These are phyloP conservation scores for Heliangelus exortis DNA, from an alignment of 2,797 vertebrate genomes.

Conservation along the genomic window DNA sequence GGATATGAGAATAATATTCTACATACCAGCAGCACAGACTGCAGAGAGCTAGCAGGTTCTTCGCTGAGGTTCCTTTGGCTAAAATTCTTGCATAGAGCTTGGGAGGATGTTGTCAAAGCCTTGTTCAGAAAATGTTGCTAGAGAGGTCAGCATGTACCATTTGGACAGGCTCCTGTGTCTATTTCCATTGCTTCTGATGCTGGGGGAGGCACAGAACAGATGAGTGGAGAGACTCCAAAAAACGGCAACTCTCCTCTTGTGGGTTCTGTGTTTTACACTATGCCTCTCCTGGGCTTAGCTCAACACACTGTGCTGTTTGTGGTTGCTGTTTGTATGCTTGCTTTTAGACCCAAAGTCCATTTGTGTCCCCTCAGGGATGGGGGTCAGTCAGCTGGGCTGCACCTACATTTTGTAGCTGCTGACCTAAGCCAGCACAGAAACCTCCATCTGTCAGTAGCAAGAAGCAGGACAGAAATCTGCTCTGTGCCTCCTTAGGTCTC, in stretches of 20 bases:
- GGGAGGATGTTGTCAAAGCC: neutral
- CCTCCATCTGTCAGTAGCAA: neutral
- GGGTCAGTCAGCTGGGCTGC: neutral
- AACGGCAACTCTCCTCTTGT: neutral
- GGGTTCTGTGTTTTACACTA: neutral
- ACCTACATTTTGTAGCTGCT: neutral
- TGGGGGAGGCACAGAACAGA: neutral
- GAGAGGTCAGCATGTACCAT: accelerated
- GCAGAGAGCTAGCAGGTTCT: neutral
- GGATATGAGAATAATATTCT: neutral
- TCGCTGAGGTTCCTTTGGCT: neutral
- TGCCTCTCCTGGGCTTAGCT: neutral
- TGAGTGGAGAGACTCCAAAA: neutral
- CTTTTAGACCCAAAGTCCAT: neutral
- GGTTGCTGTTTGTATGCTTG: neutral
- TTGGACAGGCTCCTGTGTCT: neutral
- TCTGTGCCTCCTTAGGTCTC: neutral
- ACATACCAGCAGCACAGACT: neutral
- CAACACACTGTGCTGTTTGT: neutral
- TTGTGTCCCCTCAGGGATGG: neutral
- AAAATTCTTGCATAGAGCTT: neutral
- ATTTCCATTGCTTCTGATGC: neutral
- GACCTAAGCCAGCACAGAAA: neutral
- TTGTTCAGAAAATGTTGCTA: neutral
- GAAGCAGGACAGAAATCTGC: neutral